Evolutionary conservation across 2,888 invertebrate species (phyloP), one percentile per base, ranked within the genome.

Genomic region (Molorchus minor): DNA sequence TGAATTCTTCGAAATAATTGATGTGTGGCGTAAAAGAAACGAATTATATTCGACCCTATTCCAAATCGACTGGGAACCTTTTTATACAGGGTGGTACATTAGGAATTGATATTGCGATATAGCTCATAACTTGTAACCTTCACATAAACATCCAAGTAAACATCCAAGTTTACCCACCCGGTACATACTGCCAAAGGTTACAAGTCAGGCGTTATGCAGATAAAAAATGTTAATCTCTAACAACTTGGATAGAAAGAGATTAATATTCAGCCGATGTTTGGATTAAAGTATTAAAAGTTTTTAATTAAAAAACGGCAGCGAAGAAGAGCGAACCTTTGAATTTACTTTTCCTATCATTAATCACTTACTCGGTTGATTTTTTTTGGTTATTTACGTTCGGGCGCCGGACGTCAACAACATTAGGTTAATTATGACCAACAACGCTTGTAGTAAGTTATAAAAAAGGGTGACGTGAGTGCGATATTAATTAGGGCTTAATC

Each of bases 1-100:
- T 54, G 43, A 65, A 65, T 65, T 60, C 61, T 53, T 61, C 33
- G 47, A 64, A 62, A 66, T 66, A 68, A 68, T 68, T 68, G 64
- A 66, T 68, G 68, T 61, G 62, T 64, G 62, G 62, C 62, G 56
- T 60, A 63, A 56, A 57, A 51, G 47, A 52, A 66, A 64, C 65
- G 58, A 63, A 58, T 63, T 58, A 61, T 66, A 58, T 46, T 54
- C 54, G 56, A 56, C 51, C 61, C 57, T n/a, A n/a, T 57, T 54
- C 43, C 46, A 51, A 52, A 61, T 64, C 58, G 64, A 64, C 64
- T 61, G 38, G 40, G 44, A 53, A 60, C 46, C 56, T 59, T 58
- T n/a, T n/a, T n/a, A n/a, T n/a, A n/a, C n/a, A n/a, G n/a, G n/a
- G n/a, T n/a, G n/a, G n/a, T n/a, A n/a, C n/a, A n/a, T n/a, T n/a